These are phyloP conservation scores for Pseudococcus longispinus DNA, from an alignment of 2,888 invertebrate species.

Conservation along the genomic window DNA sequence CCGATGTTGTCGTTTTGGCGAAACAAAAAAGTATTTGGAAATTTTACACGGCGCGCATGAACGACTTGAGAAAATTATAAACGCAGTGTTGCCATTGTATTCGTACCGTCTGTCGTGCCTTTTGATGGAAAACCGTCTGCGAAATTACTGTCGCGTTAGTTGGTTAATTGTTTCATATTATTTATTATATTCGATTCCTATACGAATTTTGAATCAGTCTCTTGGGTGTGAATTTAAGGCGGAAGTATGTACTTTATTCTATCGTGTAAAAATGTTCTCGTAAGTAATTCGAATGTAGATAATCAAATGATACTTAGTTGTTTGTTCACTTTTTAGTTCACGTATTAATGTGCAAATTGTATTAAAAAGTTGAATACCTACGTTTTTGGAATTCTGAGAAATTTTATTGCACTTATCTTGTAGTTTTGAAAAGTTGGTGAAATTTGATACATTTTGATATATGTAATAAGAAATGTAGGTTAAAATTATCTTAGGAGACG, in stretches of 20 bases:
- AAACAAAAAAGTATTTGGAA: neutral
- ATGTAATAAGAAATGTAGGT: neutral
- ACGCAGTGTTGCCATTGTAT: conserved; percentile 10
- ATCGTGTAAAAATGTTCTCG: neutral
- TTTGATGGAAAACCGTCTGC: neutral
- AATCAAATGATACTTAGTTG: neutral
- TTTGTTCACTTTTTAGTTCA: neutral
- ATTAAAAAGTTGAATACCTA: neutral
- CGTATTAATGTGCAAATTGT: neutral
- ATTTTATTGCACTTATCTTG: neutral
- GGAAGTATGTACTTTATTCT: neutral
- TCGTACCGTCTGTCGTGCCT: neutral
- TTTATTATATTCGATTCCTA: neutral
- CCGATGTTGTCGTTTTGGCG: neutral
- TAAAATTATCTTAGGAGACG: neutral
- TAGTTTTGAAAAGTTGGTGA: neutral
- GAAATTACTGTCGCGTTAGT: neutral
- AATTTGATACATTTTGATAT: neutral
- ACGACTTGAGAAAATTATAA: conserved; percentile 31
- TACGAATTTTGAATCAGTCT: neutral
- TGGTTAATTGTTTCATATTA: neutral
- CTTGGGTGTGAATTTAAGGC: neutral
- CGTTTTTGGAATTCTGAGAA: neutral
- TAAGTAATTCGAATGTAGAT: neutral
- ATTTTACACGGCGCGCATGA: conserved; percentile 11